Percentiles rank a stretch among this genome's conserved stretches.
phyloP scores from a whole-genome alignment of 2,888 invertebrate genomes.

The Heliconius erato region DNA sequence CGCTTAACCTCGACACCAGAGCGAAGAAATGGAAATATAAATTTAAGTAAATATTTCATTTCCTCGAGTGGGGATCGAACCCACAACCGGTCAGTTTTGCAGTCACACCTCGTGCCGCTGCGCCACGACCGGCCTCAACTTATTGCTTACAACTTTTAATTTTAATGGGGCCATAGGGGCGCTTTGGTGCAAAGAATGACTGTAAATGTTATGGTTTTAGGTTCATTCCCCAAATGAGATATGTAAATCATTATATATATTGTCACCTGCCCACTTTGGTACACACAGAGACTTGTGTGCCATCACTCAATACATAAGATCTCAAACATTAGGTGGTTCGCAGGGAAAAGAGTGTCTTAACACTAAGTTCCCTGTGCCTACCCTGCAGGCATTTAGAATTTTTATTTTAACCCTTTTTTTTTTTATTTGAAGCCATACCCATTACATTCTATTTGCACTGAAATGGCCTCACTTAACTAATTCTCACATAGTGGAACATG shows the following conservation, averaged over 20 bases:
- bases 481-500: neutral
- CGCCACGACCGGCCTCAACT: too few species aligned
- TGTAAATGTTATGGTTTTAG: neutral
- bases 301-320: neutral
- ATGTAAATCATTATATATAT: neutral
- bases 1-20: too few species aligned
- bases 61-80: too few species aligned
- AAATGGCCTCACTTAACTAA: neutral
- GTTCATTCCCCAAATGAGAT: neutral
- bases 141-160: too few species aligned
- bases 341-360: neutral
- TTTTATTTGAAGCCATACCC: neutral
- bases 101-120: too few species aligned
- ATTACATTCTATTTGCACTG: neutral
- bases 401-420: neutral
- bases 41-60: too few species aligned
- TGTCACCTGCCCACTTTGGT: neutral
- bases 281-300: neutral
- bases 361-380: neutral
- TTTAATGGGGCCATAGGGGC: too few species aligned
- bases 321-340: neutral
- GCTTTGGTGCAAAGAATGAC: too few species aligned
- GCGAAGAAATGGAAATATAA: too few species aligned
- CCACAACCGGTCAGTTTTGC: too few species aligned
- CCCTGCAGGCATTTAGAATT: too few species aligned